Evolutionary conservation across 2,797 vertebrate species (phyloP).

Genomic region (Diglossa cyanea): DNA sequence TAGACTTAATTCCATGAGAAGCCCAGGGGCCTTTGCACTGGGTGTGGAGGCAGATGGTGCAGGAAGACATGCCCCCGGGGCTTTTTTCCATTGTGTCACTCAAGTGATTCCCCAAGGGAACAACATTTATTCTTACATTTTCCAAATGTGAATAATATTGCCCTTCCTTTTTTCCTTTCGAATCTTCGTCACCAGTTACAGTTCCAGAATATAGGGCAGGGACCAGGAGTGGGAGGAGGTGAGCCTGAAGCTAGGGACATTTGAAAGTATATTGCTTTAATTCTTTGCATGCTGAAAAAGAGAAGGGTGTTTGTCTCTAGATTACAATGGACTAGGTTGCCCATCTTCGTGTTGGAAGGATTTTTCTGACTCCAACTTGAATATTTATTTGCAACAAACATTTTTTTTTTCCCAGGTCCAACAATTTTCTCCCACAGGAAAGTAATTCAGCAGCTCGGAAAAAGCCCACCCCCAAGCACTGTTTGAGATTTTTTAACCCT

Average conservation of each 20-base stretch:
- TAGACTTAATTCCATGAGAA: neutral
- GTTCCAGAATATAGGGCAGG: neutral
- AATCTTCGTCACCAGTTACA: neutral
- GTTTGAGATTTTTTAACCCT: neutral
- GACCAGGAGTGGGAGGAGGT: neutral
- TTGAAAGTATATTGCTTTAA: neutral
- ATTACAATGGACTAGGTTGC: neutral
- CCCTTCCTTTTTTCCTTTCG: neutral
- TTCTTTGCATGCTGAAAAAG: neutral
- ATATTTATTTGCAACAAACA: neutral
- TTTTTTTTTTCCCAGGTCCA: neutral
- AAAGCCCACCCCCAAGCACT: neutral
- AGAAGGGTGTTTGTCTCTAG: neutral
- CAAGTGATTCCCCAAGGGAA: neutral
- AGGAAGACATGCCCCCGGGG: neutral
- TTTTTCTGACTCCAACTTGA: neutral
- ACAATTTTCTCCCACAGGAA: neutral
- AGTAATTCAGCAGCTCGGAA: neutral
- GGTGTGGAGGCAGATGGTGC: neutral
- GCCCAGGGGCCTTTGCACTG: neutral
- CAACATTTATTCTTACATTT: slow-evolving; percentile 7
- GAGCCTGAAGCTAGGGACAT: neutral
- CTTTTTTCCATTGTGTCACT: slow-evolving; percentile 43
- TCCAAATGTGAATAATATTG: neutral
- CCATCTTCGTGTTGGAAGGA: neutral